Evolutionary conservation across 2,113 vertebrate genomes (phyloP), one percentile per base, ranked within the genome.

Genomic region (Atherinomorus stipes): DNA sequence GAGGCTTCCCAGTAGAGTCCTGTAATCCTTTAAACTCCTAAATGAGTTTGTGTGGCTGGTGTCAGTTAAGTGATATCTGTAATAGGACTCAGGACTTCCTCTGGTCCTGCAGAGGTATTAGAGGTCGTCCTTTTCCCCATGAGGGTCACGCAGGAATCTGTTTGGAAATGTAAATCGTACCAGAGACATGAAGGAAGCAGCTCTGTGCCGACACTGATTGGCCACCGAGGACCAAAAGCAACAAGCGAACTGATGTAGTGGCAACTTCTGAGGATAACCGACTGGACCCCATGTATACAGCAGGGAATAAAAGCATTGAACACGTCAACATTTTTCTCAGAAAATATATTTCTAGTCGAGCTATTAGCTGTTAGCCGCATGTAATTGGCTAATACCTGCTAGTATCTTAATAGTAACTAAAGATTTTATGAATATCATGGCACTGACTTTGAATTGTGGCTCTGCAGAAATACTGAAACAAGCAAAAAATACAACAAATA

Each of bases 21-120:
- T 74, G 52, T 74, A 51, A 65, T 74, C 62, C 71, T 74, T 65
- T 74, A 65, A 58, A 51, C 54, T 65, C 56, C 71, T 59, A 66
- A 74, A 52, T 59, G 71, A 65, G 62, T 58, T 58, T 64, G 28
- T 64, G 51, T 64, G 18, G 3, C 60, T 10, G 0, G 52, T 64
- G 44, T 65, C 61, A 26, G 51, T 7, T 64, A 57, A 57, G 23
- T 38, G 44, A 25, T 38, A 0, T 58, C 45, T 50, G 52, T 65
- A 42, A 64, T 21, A 65, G 42, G 21, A 64, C 52, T 45, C 18
- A 28, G 52, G 18, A 13, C 15, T 58, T 74, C 11, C 22, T 26
- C 28, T 34, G 0, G 42, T 54, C 51, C 44, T 25, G 1, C 4
- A 11, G 19, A 38, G 3, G 16, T 12, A 9, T 6, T 1, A 11